Conservation (phyloP, 2,888 invertebrate species). For the Pemphredon lugubris region DNA sequence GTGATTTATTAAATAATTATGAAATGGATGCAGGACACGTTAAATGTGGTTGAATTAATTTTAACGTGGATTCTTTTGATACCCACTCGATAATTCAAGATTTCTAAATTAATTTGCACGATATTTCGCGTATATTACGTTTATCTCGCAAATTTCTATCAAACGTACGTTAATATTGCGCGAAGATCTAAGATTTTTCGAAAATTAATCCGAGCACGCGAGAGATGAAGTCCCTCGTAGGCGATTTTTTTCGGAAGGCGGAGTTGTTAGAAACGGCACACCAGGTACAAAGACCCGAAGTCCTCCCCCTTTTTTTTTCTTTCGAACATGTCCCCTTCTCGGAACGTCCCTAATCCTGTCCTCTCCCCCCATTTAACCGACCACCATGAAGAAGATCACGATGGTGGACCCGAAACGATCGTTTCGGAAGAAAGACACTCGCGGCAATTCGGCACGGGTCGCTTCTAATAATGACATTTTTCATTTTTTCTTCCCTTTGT, state of each 20-base stretch:
- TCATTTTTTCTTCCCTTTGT: slow-evolving; percentile 61
- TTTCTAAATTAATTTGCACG: too few species aligned
- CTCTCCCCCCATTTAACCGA: slow-evolving; percentile 62
- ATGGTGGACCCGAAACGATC: slow-evolving; percentile 66
- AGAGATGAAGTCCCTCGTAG: too few species aligned
- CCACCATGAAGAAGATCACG: slow-evolving; percentile 68
- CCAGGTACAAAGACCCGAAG: slow-evolving; percentile 66
- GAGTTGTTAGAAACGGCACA: slow-evolving; percentile 63
- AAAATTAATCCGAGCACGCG: too few species aligned
- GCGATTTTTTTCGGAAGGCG: slow-evolving; percentile 68
- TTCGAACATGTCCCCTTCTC: slow-evolving; percentile 62
- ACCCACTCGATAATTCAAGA: too few species aligned
- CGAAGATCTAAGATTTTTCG: too few species aligned
- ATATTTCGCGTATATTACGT: too few species aligned
- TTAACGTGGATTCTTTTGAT: too few species aligned
- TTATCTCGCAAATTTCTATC: too few species aligned
- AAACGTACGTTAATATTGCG: too few species aligned
- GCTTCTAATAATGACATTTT: slow-evolving; percentile 79
- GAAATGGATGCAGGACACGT: too few species aligned
- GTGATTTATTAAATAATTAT: too few species aligned
- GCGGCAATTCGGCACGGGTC: slow-evolving; percentile 72
- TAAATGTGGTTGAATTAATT: too few species aligned
- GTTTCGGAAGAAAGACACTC: slow-evolving; percentile 61
- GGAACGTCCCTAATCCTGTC: slow-evolving; percentile 54
- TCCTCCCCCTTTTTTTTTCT: slow-evolving; percentile 75